Base-by-base conservation (phyloP, 2,797 vertebrate species). In the Gymnocypris eckloni region DNA sequence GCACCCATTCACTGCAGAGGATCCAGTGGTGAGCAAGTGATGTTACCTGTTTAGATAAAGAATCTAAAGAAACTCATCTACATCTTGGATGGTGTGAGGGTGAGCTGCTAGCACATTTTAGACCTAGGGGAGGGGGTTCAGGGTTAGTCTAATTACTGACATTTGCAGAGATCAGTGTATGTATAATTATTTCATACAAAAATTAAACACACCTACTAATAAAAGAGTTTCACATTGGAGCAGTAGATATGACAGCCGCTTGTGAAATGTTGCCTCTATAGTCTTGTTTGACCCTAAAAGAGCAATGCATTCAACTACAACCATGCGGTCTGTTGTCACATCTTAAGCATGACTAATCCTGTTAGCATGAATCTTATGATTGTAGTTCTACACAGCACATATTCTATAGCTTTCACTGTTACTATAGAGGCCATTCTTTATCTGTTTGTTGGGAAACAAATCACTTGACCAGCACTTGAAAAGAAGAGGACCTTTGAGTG, bases 401-500 rank as follows among this genome's bases (percentile, higher is more conserved):
- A 52, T 39, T 54, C 48, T 81, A 54, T 39, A 70, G 28, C 4
- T 69, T 33, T 81, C n/a, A 18, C 18, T 25, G 20, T 67, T 66
- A 66, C 45, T 20, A 37, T 43, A 67, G 66, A 80, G 45, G 13
- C 20, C 33, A 50, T 54, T 81, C 10, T 70, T 81, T 6, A 52
- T 81, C 61, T 50, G 61, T 83, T 48, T 90, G 87, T 77, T 56
- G 75, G 75, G 90, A 85, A 82, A 86, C 87, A 59, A 78, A 84
- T 92, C 92, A 93, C 88, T 91, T 93, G 92, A 94, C 90, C 87
- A 79, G 52, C 75, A 88, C 70, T 83, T 87, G 73, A 56, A 12
- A 50, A 64, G 18, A 82, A 0, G 39, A 61, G 39, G 56, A 11
- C 0, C 76, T 79, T 79, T 61, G 39, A 56, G 56, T 43, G 20